phyloP scores from a whole-genome alignment of 2,113 vertebrate genomes.

The Phaetusa simplex region DNA sequence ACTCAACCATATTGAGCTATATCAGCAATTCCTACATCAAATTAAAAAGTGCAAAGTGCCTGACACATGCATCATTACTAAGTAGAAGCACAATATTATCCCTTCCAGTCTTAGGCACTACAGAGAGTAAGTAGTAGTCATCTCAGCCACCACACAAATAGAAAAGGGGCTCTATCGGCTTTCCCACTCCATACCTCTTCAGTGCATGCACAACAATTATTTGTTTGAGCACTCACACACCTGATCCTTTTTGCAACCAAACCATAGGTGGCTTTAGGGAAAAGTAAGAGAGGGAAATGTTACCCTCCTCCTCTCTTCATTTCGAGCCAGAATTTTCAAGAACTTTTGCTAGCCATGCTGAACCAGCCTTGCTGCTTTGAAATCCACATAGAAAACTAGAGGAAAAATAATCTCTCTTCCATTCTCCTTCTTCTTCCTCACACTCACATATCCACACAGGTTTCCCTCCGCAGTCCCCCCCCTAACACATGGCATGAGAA shows the following conservation, averaged over 20 bases:
- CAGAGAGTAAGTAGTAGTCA: not conserved
- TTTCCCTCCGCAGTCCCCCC: not conserved
- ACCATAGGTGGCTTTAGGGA: not conserved
- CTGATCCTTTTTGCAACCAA: not conserved
- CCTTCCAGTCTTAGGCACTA: not conserved
- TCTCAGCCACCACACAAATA: not conserved
- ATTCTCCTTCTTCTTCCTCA: not conserved
- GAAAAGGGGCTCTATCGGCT: not conserved
- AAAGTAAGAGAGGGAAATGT: not conserved
- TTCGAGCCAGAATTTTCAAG: not conserved
- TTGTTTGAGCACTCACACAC: not conserved
- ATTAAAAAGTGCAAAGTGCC: not conserved
- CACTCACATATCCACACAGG: not conserved
- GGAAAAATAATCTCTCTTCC: not conserved
- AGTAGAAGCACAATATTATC: not conserved
- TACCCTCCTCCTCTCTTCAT: not conserved
- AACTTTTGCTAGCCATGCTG: not conserved
- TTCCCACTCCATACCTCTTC: not conserved
- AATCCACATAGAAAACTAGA: not conserved
- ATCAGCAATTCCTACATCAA: not conserved
- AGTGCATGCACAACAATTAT: not conserved
- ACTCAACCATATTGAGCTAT: not conserved
- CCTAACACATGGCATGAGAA: not conserved
- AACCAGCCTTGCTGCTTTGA: not conserved
- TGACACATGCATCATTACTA: not conserved